Evolutionary conservation across 2,888 invertebrate species (phyloP), one percentile per base, ranked within the genome.

Genomic region (Itoplectis maculator): DNA sequence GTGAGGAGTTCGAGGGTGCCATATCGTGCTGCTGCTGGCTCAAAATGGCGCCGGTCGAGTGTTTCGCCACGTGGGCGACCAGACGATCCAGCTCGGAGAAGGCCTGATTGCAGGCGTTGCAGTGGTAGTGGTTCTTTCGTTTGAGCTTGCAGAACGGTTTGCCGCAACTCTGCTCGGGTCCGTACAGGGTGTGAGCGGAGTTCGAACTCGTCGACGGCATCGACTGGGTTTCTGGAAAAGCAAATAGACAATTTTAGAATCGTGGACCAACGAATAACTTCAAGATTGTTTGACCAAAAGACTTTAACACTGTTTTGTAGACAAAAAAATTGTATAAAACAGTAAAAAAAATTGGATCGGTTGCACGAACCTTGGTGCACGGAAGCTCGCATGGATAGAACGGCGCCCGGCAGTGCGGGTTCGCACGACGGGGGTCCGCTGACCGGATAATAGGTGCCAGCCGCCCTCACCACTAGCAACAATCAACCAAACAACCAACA

Each of bases 361-460:
- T 89, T 89, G 91, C 88, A 93, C 92, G 92, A 92, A 93, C 92
- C 94, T 93, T 91, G 92, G 91, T 92, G 88, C 94, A 94, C 87
- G 94, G 95, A 77, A 92, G 91, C 88, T 92, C 92, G 92, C 92
- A 93, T 92, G 92, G 93, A 93, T 92, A 93, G 91, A 90, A 92
- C 92, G 92, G 92, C 94, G 93, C 92, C 95, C 95, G 82, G 93
- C 89, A 92, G 93, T 92, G 92, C 93, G 95, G 94, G 93, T 94
- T 95, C 88, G 81, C 80, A 84, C 94, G 94, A 88, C 94, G 95
- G 82, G 94, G 95, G 85, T 95, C 95, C 92, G 88, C 96, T 96
- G 89, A 97, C 95, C 91, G 98, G 98, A 94, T 97, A 97, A 94
- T 97, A 98, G 93, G 97, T 97, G 93, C 98, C 97, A 91, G 97